These are phyloP conservation scores for Odontocolon sp. DNA, from an alignment of 2,888 invertebrate species.

Conservation along the genomic window DNA sequence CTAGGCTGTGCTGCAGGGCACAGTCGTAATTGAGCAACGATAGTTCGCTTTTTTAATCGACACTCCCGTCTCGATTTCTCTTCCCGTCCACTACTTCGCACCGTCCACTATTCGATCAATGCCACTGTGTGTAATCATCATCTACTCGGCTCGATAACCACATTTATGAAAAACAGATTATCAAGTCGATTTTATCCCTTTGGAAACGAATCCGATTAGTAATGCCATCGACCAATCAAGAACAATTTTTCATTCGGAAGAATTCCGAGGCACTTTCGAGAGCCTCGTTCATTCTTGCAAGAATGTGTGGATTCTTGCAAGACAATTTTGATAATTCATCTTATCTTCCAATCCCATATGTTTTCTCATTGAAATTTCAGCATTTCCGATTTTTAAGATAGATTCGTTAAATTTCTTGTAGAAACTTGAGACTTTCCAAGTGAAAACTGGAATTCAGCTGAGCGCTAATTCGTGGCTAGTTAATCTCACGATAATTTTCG, in stretches of 20 bases:
- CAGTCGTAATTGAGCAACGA: constrained; percentile 43
- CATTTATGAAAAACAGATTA: constrained; percentile 40
- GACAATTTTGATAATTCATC: no score
- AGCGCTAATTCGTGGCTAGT: no score
- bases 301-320: no score
- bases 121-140: constrained; percentile 13
- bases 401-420: no score
- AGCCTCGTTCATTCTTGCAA: constrained; percentile 5
- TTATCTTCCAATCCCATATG: no score
- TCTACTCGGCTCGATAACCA: constrained; percentile 28
- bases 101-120: background rate
- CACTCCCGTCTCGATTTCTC: background rate
- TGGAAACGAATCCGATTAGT: constrained; percentile 38
- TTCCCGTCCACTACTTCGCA: background rate
- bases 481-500: no score
- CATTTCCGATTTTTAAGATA: no score
- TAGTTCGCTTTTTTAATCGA: constrained; percentile 16
- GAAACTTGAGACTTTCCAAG: no score
- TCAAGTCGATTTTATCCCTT: constrained; percentile 7
- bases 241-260: background rate
- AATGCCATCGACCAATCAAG: background rate
- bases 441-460: no score
- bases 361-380: no score
- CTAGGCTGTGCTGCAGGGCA: constrained; percentile 1
- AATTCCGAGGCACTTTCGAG: background rate